These are phyloP conservation scores for Tetraodon nigroviridis DNA, from an alignment of 2,113 vertebrate genomes.

Conservation along the genomic window DNA sequence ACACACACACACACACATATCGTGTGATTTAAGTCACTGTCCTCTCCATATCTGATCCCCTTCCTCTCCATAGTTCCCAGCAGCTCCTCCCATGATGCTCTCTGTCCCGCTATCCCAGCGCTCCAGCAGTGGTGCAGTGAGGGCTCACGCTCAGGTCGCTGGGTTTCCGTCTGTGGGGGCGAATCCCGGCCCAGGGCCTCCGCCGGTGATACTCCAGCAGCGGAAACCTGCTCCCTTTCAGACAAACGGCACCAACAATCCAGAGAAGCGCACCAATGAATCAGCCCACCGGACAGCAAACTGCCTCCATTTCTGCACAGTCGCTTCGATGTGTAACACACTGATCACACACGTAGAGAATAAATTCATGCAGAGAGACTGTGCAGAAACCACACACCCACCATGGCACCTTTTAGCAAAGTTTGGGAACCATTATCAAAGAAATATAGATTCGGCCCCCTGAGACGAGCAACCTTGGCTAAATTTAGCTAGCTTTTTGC, in stretches of 20 bases:
- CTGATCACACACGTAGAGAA: too few relatives aligned
- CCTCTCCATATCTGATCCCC: slow-evolving; percentile 1
- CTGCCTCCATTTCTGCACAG: too few relatives aligned
- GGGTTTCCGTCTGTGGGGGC: slow-evolving; percentile 2
- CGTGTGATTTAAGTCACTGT: slow-evolving; percentile 26
- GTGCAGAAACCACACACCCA: too few relatives aligned
- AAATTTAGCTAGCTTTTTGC: too few relatives aligned
- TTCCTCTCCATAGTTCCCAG: slow-evolving; percentile 1
- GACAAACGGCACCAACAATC: background rate
- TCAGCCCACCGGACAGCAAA: too few relatives aligned
- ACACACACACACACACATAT: slow-evolving; percentile 4
- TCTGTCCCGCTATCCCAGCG: slow-evolving; percentile 9
- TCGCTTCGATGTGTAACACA: too few relatives aligned
- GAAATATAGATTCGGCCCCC: too few relatives aligned
- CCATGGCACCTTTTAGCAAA: too few relatives aligned
- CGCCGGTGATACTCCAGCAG: background rate
- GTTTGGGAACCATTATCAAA: too few relatives aligned
- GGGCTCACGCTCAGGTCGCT: background rate
- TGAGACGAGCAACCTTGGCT: too few relatives aligned
- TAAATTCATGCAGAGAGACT: too few relatives aligned
- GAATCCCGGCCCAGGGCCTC: slow-evolving; percentile 24
- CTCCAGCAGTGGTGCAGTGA: background rate
- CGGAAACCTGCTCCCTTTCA: background rate
- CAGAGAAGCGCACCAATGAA: too few relatives aligned
- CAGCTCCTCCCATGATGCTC: background rate